Percentiles rank a stretch among this genome's conserved stretches.
phyloP scores from a whole-genome alignment of 92 coral and sea anemone species.

The Umimayanthus kanabou region DNA sequence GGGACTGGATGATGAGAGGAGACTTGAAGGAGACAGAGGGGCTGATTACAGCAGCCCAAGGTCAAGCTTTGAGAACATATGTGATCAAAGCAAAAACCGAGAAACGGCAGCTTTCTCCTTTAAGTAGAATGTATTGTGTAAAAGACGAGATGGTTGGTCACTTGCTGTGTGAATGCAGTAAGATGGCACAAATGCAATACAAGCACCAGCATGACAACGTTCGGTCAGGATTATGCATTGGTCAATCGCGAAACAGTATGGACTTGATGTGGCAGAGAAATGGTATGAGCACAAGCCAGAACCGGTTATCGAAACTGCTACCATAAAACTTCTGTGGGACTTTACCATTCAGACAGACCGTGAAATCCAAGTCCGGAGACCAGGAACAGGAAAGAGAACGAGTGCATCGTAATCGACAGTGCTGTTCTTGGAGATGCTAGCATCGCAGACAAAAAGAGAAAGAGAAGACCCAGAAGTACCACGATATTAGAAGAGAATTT shows the following conservation, averaged over 20 bases:
- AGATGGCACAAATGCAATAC: not conserved
- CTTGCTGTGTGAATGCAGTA: slow-evolving; percentile 1
- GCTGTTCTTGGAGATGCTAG: too few relatives aligned
- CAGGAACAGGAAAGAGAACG: too few relatives aligned
- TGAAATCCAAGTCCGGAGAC: too few relatives aligned
- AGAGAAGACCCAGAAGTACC: not conserved
- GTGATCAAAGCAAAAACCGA: not conserved
- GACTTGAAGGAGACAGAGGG: not conserved
- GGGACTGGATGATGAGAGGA: not conserved
- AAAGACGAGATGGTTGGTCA: not conserved
- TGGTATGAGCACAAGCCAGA: not conserved
- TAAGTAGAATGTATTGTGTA: not conserved
- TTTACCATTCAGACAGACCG: too few relatives aligned
- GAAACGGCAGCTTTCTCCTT: not conserved
- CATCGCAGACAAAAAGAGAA: too few relatives aligned
- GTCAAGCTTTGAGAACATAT: not conserved
- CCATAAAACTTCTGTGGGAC: too few relatives aligned
- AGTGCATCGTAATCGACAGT: too few relatives aligned
- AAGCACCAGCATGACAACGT: too few relatives aligned
- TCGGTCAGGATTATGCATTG: too few relatives aligned
- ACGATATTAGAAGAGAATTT: not conserved
- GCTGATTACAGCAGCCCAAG: not conserved
- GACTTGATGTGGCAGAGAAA: not conserved
- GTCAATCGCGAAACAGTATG: not conserved
- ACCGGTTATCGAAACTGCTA: too few relatives aligned